phyloP scores from a whole-genome alignment of 2,888 invertebrate species.

The Gerosis bhagava region DNA sequence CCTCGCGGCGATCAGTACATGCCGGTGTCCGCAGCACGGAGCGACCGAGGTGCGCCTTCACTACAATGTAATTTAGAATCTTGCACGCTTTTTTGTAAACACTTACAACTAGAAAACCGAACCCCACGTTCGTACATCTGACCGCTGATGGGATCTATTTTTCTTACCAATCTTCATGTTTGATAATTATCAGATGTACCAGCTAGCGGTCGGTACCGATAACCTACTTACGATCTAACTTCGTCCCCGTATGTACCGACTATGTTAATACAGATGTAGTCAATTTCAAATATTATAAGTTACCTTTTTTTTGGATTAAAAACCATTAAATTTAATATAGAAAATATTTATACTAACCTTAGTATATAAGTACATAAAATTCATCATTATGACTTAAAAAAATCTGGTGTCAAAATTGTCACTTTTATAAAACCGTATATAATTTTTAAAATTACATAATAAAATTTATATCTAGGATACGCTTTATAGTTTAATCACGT shows the following conservation, averaged over 20 bases:
- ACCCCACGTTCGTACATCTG: background rate
- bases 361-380: conserved; percentile 12
- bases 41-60: conserved; percentile 47
- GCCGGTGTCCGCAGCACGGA: conserved; percentile 11
- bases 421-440: conserved; percentile 5
- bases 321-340: background rate
- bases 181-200: too few species aligned
- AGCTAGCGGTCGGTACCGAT: too few species aligned
- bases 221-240: too few species aligned
- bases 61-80: conserved; percentile 71
- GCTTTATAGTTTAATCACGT: too few species aligned
- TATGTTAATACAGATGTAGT: too few species aligned
- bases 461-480: too few species aligned
- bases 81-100: conserved; percentile 61
- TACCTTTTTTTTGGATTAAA: too few species aligned
- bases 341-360: conserved; percentile 7
- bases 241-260: too few species aligned
- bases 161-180: too few species aligned
- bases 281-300: background rate
- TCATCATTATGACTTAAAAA: conserved; percentile 9
- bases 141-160: background rate
- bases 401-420: background rate
- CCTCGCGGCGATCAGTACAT: too few species aligned
- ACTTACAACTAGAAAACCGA: conserved; percentile 36
- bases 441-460: conserved; percentile 10